Percentiles rank a stretch among this genome's conserved stretches.
phyloP scores from a whole-genome alignment of 2,888 invertebrate genomes.

The Chironomus riparius region DNA sequence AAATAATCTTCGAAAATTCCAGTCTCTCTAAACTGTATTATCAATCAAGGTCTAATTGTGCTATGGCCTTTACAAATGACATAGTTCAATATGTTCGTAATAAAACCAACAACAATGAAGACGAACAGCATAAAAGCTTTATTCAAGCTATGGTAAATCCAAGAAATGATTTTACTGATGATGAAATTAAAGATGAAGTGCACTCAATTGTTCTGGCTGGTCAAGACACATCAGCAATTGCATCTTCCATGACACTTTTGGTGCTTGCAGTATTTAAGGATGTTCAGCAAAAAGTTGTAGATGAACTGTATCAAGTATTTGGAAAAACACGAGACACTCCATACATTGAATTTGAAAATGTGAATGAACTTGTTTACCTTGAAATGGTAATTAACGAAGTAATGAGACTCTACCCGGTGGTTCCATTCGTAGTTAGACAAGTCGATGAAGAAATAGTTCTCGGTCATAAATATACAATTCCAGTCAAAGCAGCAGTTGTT shows the following conservation, averaged over 20 bases:
- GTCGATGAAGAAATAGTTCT: neutral
- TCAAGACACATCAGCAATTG: neutral
- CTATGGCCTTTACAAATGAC: neutral
- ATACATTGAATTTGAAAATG: conserved; percentile 34
- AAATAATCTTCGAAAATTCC: neutral
- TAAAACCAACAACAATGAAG: neutral
- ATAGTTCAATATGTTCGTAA: neutral
- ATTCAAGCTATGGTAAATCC: neutral
- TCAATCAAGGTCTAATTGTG: neutral
- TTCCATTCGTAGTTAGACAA: neutral
- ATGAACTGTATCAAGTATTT: conserved; percentile 30
- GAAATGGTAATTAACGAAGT: conserved; percentile 39
- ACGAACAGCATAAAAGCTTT: neutral
- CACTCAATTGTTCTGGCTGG: neutral
- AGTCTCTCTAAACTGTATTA: neutral
- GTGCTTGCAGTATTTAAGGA: conserved; percentile 37
- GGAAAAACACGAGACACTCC: conserved; percentile 31
- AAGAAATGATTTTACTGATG: neutral
- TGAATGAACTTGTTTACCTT: conserved; percentile 36
- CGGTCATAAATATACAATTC: neutral
- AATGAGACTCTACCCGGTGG: conserved; percentile 36
- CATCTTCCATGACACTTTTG: conserved; percentile 30
- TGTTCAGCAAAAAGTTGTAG: conserved; percentile 36
- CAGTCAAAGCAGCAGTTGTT: neutral
- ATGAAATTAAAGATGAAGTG: neutral